A percentile compares a stretch with the other conserved stretches of the same genome.
These are phyloP conservation scores for Lasioglossum zephyrum DNA, from an alignment of 2,888 invertebrate species.

Conservation along the genomic window DNA sequence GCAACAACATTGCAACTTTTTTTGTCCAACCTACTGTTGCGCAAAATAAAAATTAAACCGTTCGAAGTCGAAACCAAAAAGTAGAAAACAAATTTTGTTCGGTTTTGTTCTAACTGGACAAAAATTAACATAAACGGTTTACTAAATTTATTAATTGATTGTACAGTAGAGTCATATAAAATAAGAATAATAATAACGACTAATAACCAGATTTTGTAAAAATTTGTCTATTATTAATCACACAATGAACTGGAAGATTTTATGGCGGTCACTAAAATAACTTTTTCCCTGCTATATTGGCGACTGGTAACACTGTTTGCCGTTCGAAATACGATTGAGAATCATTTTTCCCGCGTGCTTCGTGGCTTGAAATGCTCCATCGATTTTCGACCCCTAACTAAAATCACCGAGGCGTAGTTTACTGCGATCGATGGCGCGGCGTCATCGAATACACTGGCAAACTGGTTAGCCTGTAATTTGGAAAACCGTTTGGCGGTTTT, in stretches of 20 bases:
- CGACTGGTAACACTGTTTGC: neutral
- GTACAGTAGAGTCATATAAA: no score
- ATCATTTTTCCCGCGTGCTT: constrained; percentile 21
- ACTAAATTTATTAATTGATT: no score
- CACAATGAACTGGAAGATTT: neutral
- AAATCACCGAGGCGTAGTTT: constrained; percentile 48
- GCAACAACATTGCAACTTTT: no score
- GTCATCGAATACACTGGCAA: constrained; percentile 27
- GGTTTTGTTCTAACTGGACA: neutral
- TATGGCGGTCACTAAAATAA: neutral
- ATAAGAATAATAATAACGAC: no score
- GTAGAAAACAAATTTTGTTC: neutral
- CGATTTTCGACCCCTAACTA: constrained; percentile 30
- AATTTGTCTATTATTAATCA: no score
- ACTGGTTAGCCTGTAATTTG: constrained; percentile 2
- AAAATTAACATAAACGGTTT: no score
- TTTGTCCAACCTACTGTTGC: no score
- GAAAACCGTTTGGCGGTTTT: constrained; percentile 49
- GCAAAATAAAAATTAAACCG: no score
- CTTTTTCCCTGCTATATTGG: neutral
- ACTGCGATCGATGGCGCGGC: constrained; percentile 37
- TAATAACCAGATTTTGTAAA: no score
- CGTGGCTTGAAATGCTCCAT: constrained; percentile 7
- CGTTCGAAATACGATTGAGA: constrained; percentile 26
- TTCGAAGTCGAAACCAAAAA: no score